These are phyloP conservation scores for Erpornis zantholeuca DNA, from an alignment of 2,113 vertebrate genomes.

Conservation along the genomic window DNA sequence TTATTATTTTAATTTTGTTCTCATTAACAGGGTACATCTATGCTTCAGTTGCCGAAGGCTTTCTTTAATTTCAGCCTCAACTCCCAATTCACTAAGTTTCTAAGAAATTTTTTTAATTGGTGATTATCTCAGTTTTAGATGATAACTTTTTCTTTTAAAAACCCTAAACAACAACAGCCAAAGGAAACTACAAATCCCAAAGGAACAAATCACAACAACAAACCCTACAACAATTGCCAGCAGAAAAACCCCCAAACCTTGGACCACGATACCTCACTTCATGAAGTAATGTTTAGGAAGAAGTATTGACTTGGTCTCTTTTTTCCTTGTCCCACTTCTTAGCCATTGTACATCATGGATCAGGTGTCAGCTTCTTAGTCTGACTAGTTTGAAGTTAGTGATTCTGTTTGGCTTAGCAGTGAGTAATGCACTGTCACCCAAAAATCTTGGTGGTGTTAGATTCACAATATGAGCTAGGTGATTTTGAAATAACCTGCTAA, in stretches of 20 bases:
- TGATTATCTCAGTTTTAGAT: background rate
- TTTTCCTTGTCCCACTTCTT: background rate
- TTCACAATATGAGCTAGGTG: background rate
- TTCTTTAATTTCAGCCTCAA: background rate
- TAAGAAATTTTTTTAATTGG: background rate
- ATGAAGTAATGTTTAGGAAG: background rate
- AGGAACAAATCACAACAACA: background rate
- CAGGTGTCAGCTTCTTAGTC: background rate
- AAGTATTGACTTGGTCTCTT: background rate
- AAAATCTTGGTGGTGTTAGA: background rate
- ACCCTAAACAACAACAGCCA: background rate
- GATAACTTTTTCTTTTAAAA: background rate
- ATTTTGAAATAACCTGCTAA: background rate
- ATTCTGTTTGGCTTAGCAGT: background rate
- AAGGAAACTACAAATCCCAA: background rate
- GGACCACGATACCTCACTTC: background rate
- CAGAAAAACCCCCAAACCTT: background rate
- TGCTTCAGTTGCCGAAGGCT: background rate
- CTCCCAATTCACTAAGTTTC: background rate
- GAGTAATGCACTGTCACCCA: background rate
- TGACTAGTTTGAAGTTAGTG: background rate
- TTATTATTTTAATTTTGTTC: background rate
- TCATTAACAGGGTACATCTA: background rate
- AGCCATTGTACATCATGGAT: background rate
- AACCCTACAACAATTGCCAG: background rate